Base-by-base conservation (phyloP, 2,888 invertebrate genomes). In the Ceramica pisi region DNA sequence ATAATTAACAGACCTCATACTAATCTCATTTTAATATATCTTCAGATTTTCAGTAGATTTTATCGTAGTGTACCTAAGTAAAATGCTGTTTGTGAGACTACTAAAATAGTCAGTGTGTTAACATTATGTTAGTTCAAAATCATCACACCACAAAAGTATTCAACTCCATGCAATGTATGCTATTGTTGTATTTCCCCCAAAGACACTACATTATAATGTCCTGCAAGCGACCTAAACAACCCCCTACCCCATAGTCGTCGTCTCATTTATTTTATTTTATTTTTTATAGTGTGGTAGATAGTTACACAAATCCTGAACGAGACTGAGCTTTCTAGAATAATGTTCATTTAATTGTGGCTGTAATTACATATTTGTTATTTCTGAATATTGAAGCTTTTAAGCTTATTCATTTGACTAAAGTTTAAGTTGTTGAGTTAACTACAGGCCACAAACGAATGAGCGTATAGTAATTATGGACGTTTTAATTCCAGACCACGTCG, bases 321-420 rank as follows among this genome's bases (percentile, higher is more conserved):
- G 91, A 94, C 95, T 95, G 95, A 94, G 95, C 94, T 92, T 92
- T 90, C 90, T 92, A 92, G 92, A 85, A 89, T 83, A 89, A 90
- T 87, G 92, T 92, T 94, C 92, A 92, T 93, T 94, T 90, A 80
- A 92, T 94, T 95, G 94, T 93, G 94, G 91, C 82, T 78, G 68
- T 74, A 51, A 83, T 71, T 61, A 69, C 41, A 80, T 8, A 12
- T 23, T 74, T 53, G 8, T 38, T 38, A 2, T 38, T 75, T 26
- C 9, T 23, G 21, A 35, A 21, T 38, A 50, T 46, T 61, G 21
- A 44, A 53, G 12, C n/a, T 48, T 59, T 50, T 35, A 50, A 51
- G n/a, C 44, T 2, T 6, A 23, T 14, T 46, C 2, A 41, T 51
- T 19, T 21, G 31, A 38, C 55, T 50, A 41, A 21, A 26, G 21